Conservation (phyloP, 1,140 invertebrate genomes). For the Drosophila sucinea region DNA sequence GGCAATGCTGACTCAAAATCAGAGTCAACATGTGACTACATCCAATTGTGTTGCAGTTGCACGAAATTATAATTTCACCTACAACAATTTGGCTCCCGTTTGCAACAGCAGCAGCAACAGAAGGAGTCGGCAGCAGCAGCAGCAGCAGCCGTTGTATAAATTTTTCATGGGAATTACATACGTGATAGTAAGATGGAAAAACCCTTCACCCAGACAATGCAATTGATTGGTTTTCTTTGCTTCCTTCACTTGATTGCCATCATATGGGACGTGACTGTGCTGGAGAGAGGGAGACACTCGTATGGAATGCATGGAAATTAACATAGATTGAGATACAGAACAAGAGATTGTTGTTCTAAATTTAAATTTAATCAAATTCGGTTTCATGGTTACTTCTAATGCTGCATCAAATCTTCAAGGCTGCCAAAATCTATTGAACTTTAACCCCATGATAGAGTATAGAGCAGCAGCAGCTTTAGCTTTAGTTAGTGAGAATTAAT, state of each 20-base stretch:
- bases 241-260: constrained; percentile 54
- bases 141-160: constrained; percentile 25
- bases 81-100: constrained; percentile 78
- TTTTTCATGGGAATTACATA: constrained; percentile 82
- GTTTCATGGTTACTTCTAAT: constrained; percentile 37
- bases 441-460: not conserved
- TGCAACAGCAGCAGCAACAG: constrained; percentile 20
- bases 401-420: constrained; percentile 26
- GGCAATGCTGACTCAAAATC: constrained; percentile 51
- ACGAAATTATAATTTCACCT: constrained; percentile 77
- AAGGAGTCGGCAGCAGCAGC: constrained; percentile 12
- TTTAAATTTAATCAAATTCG: not conserved
- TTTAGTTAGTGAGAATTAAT: constrained; percentile 48
- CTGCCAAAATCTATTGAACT: not conserved
- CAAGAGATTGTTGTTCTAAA: not conserved
- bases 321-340: constrained; percentile 18
- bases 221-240: constrained; percentile 64
- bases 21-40: constrained; percentile 50
- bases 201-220: constrained; percentile 30
- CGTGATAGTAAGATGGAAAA: constrained; percentile 67
- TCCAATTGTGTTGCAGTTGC: constrained; percentile 44
- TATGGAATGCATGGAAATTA: constrained; percentile 42
- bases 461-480: not conserved
- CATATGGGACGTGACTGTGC: constrained; percentile 78
- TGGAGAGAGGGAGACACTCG: constrained; percentile 16